These are phyloP conservation scores for Drosophila macrospina DNA, from an alignment of 2,888 invertebrate species.

Conservation along the genomic window DNA sequence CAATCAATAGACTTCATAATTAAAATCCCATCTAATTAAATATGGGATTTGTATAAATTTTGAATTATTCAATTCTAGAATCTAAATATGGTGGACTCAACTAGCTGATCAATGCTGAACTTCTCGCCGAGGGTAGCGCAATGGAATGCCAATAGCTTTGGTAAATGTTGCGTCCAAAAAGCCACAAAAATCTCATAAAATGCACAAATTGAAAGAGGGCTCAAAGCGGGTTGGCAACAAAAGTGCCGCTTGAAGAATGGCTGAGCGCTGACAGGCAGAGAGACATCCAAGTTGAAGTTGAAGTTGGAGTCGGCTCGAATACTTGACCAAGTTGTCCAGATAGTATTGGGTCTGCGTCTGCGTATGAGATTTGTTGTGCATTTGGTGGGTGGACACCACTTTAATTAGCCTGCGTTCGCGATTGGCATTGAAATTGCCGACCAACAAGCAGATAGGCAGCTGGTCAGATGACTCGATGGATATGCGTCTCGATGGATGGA, in stretches of 20 bases:
- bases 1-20: too few species aligned
- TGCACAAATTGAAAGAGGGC: conserved; percentile 65
- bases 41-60: too few species aligned
- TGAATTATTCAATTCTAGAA: too few species aligned
- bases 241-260: conserved; percentile 60
- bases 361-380: conserved; percentile 25
- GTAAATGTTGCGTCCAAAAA: conserved; percentile 36
- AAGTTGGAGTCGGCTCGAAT: background rate
- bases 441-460: conserved; percentile 34
- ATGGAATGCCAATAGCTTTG: conserved; percentile 24
- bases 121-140: conserved; percentile 15
- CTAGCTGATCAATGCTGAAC: background rate
- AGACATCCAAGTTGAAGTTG: conserved; percentile 24
- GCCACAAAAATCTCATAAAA: conserved; percentile 73
- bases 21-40: too few species aligned
- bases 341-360: conserved; percentile 15
- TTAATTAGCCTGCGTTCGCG: conserved; percentile 75
- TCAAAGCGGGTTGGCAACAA: conserved; percentile 40
- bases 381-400: conserved; percentile 80
- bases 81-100: too few species aligned
- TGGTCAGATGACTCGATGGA: conserved; percentile 40
- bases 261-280: conserved; percentile 64
- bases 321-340: conserved; percentile 52
- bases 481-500: conserved; percentile 10
- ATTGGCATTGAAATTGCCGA: conserved; percentile 76